phyloP scores from a whole-genome alignment of 2,888 invertebrate genomes.

The Desoria tigrina region DNA sequence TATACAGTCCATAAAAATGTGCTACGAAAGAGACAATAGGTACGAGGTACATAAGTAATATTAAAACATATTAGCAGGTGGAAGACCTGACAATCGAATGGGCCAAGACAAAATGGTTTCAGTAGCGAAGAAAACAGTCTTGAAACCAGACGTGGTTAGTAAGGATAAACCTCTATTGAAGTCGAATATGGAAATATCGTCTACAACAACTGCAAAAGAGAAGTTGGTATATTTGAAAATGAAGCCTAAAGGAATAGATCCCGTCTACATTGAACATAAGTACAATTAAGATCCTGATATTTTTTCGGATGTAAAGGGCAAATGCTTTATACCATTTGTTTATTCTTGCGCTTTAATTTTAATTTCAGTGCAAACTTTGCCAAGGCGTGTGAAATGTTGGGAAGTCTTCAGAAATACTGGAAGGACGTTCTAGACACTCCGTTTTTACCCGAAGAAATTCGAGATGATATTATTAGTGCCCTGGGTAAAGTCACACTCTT shows the following conservation, averaged over 20 bases:
- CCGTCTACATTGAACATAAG: constrained; percentile 44
- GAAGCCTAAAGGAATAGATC: constrained; percentile 46
- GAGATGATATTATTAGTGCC: constrained; percentile 40
- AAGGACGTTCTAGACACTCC: not conserved
- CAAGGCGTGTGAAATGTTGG: constrained; percentile 34
- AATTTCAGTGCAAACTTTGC: constrained; percentile 36
- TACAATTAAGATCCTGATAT: too few relatives aligned
- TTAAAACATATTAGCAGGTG: too few relatives aligned
- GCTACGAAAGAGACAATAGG: too few relatives aligned
- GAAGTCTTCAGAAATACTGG: not conserved
- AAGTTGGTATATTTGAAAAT: not conserved
- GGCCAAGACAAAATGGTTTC: not conserved
- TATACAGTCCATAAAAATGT: too few relatives aligned
- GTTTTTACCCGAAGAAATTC: constrained; percentile 40
- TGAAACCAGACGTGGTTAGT: not conserved
- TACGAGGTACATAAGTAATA: too few relatives aligned
- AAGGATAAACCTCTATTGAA: too few relatives aligned
- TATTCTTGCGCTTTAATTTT: not conserved
- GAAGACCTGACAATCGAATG: not conserved
- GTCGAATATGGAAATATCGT: not conserved
- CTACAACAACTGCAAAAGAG: not conserved
- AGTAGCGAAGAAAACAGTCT: not conserved
- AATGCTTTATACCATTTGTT: not conserved
- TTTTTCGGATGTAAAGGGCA: too few relatives aligned
- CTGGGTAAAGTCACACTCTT: constrained; percentile 45